Base-by-base conservation (phyloP, 2,888 invertebrate species). In the Trachelus tabidus region DNA sequence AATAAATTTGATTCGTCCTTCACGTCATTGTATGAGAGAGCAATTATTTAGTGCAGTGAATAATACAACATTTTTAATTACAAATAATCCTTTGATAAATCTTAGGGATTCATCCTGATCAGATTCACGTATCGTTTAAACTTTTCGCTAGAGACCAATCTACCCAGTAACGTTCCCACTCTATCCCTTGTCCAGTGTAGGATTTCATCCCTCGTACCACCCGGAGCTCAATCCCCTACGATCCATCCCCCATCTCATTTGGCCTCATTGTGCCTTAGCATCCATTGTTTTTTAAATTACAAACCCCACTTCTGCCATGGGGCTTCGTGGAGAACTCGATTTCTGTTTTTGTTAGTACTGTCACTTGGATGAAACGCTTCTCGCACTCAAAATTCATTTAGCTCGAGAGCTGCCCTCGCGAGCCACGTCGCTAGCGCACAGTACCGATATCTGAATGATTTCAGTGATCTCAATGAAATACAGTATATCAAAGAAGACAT, bases 281-380 rank as follows among this genome's bases (percentile, higher is more conserved):
- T 87, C 90, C 89, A 90, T 91, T 91, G 91, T 91, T 91, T 91
- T 91, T 90, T 89, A 89, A 91, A 91, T 90, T 90, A 90, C 90
- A 88, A 87, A 87, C 87, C 88, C 89, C 87, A 89, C 89, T 90
- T 89, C 88, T 87, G 85, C 86, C 85, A 83, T 73, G 69, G 73
- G 76, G 68, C 73, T 73, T 69, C 76, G 76, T 35, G 86, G 83
- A 83, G 85, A 90, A 89, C 87, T 90, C 89, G 87, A 90, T 89
- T 89, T 88, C 88, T 89, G 86, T 89, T 90, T 87, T 89, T 86
- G 86, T 86, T 82, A 86, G 86, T 81, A 85, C 87, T 87, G 88
- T 89, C 90, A 89, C 87, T 89, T 85, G 87, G 85, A 87, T 88
- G 87, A 87, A 89, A 89, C 86, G 87, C 85, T 88, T 85, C 88